A percentile compares a stretch with the other conserved stretches of the same genome.
These are phyloP conservation scores for Sinocyclocheilus anophthalmus DNA, from an alignment of 2,113 vertebrate genomes.

Conservation along the genomic window DNA sequence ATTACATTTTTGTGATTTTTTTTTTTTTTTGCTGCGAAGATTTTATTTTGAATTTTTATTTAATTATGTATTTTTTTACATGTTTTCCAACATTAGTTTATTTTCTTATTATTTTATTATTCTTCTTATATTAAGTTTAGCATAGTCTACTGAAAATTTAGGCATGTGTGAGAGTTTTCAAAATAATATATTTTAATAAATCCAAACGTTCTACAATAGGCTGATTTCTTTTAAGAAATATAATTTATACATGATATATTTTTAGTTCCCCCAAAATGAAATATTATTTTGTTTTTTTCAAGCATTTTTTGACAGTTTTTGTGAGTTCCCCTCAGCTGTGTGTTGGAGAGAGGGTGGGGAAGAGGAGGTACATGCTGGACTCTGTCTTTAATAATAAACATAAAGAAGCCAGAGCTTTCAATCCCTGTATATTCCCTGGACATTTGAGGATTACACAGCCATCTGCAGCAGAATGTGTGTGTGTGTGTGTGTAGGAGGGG, in stretches of 20 bases:
- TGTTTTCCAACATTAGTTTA: too few relatives aligned
- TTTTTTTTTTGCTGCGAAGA: too few relatives aligned
- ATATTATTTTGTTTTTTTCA: too few relatives aligned
- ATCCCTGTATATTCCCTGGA: slow-evolving; percentile 41
- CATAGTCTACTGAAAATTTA: background rate
- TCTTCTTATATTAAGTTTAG: too few relatives aligned
- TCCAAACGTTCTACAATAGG: background rate
- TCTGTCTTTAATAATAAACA: slow-evolving; percentile 54
- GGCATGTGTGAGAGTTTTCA: background rate
- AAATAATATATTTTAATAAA: background rate
- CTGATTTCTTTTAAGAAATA: background rate
- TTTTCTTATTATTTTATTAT: too few relatives aligned
- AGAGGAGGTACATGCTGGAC: slow-evolving; percentile 29
- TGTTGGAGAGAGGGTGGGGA: background rate
- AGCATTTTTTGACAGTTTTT: background rate
- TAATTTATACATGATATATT: background rate
- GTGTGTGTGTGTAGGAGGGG: background rate
- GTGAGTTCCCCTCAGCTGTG: background rate
- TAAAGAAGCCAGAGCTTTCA: slow-evolving; percentile 41
- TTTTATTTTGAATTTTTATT: too few relatives aligned
- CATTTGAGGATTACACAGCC: slow-evolving; percentile 54
- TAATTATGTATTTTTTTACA: too few relatives aligned
- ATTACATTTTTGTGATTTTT: background rate
- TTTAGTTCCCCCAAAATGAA: background rate
- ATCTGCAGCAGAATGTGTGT: slow-evolving; percentile 32